Evolutionary conservation across 2,797 vertebrate species (phyloP).

Genomic region (Carduelis carduelis): DNA sequence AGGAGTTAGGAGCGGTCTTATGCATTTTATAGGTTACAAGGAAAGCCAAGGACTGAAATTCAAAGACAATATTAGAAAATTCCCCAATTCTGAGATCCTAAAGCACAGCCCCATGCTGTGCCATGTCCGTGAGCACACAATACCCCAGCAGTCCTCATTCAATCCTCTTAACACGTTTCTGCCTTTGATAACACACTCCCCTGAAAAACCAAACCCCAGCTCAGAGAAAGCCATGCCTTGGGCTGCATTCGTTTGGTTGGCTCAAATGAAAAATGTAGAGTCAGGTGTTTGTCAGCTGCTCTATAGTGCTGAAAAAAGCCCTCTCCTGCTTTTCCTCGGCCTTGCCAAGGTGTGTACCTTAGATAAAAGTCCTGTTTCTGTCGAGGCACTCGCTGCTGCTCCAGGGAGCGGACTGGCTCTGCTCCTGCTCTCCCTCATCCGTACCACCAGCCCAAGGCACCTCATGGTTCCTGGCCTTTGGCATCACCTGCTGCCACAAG

Average conservation of each 20-base stretch:
- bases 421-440: neutral
- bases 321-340: neutral
- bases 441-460: neutral
- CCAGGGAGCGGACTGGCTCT: neutral
- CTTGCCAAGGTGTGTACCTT: neutral
- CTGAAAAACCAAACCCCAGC: neutral
- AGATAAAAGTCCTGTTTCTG: neutral
- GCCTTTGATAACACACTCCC: neutral
- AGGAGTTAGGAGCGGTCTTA: neutral
- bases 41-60: neutral
- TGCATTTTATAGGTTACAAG: neutral
- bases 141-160: neutral
- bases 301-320: neutral
- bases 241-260: neutral
- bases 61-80: neutral
- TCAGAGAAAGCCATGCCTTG: neutral
- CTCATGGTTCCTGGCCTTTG: accelerated
- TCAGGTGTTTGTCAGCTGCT: neutral
- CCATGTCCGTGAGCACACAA: neutral
- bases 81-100: neutral
- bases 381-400: accelerated
- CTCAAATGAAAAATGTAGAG: neutral
- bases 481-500: neutral
- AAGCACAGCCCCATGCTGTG: neutral
- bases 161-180: neutral